Evolutionary conservation across 2,113 vertebrate genomes (phyloP).

Genomic region (Elgaria multicarinata): DNA sequence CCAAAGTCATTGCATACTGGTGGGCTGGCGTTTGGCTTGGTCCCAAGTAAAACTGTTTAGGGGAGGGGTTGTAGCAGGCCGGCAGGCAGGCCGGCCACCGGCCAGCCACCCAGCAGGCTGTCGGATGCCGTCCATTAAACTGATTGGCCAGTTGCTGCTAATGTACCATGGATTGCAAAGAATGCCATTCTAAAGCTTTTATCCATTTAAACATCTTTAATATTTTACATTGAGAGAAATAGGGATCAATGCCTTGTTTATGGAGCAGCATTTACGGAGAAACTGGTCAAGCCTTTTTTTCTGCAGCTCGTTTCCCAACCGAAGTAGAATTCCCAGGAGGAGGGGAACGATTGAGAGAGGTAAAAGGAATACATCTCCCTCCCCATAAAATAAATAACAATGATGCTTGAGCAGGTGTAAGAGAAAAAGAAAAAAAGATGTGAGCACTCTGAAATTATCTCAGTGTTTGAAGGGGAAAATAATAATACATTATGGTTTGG

Average conservation of each 20-base stretch:
- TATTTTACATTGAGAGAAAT: slow-evolving; percentile 72
- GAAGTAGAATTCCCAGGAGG: slow-evolving; percentile 30
- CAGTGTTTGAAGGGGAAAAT: background rate
- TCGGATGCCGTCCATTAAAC: slow-evolving; percentile 63
- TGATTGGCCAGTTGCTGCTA: slow-evolving; percentile 45
- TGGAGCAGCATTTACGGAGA: slow-evolving; percentile 56
- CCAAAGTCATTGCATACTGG: background rate
- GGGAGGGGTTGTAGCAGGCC: background rate
- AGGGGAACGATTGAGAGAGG: background rate
- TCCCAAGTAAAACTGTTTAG: background rate
- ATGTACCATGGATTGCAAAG: slow-evolving; percentile 45
- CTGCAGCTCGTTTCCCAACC: background rate
- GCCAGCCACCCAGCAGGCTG: background rate
- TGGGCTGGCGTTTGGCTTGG: background rate
- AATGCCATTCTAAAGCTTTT: slow-evolving; percentile 51
- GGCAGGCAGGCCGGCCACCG: too few species aligned
- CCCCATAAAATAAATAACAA: background rate
- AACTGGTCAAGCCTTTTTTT: slow-evolving; percentile 28
- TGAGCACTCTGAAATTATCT: slow-evolving; percentile 13
- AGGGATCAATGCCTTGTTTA: slow-evolving; percentile 73
- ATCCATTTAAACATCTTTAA: slow-evolving; percentile 76
- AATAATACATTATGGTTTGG: background rate
- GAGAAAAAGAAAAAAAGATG: too few species aligned
- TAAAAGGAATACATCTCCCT: background rate
- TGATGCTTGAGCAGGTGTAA: background rate